phyloP scores from a whole-genome alignment of 2,888 invertebrate species.

The Peribatodes rhomboidaria region DNA sequence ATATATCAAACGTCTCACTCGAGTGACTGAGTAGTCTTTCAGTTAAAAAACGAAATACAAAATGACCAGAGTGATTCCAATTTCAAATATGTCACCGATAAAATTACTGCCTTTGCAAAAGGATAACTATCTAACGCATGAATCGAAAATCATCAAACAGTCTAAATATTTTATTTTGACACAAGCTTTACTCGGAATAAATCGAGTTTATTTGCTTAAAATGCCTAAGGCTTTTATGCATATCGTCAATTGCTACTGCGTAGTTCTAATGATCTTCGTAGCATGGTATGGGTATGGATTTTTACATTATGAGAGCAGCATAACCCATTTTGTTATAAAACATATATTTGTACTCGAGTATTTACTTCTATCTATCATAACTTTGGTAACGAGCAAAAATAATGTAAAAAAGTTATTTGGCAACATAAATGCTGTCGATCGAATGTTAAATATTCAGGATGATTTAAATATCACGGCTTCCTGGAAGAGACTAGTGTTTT shows the following conservation, averaged over 20 bases:
- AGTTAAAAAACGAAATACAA: not conserved
- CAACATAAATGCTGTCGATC: conserved; percentile 59
- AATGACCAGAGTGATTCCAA: not conserved
- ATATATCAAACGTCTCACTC: not conserved
- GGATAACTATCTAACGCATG: conserved; percentile 3
- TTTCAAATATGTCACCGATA: not conserved
- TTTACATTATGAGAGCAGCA: not conserved
- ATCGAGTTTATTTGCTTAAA: conserved; percentile 55
- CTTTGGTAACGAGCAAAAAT: not conserved
- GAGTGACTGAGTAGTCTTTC: not conserved
- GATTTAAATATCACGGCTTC: conserved; percentile 49
- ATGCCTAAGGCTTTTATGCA: not conserved
- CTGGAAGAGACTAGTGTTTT: conserved; percentile 41
- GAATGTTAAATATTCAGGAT: conserved; percentile 58
- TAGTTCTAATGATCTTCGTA: conserved; percentile 37
- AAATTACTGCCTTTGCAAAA: not conserved
- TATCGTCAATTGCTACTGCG: conserved; percentile 23
- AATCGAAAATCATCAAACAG: conserved; percentile 39
- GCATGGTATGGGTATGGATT: conserved; percentile 13
- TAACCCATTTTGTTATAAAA: not conserved
- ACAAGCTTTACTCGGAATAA: conserved; percentile 54
- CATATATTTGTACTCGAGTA: not conserved
- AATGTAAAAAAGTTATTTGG: conserved; percentile 54
- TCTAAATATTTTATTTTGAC: conserved; percentile 50
- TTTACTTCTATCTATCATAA: not conserved